phyloP scores from a whole-genome alignment of 2,113 vertebrate species.

The Morone saxatilis region DNA sequence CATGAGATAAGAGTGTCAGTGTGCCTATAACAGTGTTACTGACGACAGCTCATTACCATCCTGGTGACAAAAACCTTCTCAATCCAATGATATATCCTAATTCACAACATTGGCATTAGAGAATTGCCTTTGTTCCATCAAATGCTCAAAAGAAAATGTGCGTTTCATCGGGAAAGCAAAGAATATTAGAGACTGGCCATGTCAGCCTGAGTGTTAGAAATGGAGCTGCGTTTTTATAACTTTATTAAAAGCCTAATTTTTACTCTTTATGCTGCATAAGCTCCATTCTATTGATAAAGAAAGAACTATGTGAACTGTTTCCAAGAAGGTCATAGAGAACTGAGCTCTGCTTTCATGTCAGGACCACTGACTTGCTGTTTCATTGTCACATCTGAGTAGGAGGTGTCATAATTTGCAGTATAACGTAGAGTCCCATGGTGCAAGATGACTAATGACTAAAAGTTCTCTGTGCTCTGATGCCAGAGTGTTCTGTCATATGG shows the following conservation, averaged over 20 bases:
- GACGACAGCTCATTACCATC: conserved; percentile 18
- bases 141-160: conserved; percentile 1
- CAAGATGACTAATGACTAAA: conserved; percentile 6
- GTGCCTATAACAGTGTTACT: neutral
- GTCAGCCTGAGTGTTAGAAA: neutral
- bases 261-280: conserved; percentile 11
- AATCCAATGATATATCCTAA: neutral
- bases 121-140: conserved; percentile 15
- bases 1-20: neutral
- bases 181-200: neutral
- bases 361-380: conserved; percentile 26
- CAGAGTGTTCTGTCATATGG: conserved; percentile 11
- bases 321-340: conserved; percentile 13
- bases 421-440: neutral
- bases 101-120: conserved; percentile 4
- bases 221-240: conserved; percentile 16
- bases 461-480: conserved; percentile 16
- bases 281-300: neutral
- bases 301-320: neutral
- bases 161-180: neutral
- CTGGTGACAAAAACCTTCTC: neutral
- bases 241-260: conserved; percentile 3
- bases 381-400: conserved; percentile 25
- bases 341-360: conserved; percentile 2
- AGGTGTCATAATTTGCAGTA: conserved; percentile 28